These are phyloP conservation scores for Psittacara wagleri DNA, from an alignment of 2,113 vertebrate genomes.

Conservation along the genomic window DNA sequence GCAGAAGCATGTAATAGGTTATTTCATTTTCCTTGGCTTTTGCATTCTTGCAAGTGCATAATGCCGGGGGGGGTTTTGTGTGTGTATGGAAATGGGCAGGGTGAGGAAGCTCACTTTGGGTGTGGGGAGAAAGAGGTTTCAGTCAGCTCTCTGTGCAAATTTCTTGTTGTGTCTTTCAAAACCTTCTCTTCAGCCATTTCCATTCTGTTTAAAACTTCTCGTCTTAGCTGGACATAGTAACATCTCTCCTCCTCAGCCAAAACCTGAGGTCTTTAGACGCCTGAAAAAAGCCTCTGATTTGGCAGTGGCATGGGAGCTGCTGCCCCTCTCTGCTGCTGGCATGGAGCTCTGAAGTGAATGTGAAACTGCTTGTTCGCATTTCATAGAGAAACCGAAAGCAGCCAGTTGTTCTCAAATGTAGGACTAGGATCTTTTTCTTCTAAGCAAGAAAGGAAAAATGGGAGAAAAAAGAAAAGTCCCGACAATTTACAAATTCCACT, in stretches of 20 bases:
- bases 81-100: not conserved
- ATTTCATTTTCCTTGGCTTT: not conserved
- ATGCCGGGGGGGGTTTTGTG: not conserved
- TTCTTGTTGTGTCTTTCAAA: not conserved
- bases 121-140: not conserved
- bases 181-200: not conserved
- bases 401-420: not conserved
- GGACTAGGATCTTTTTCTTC: not conserved
- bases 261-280: not conserved
- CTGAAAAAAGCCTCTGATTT: not conserved
- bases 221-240: not conserved
- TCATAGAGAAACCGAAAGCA: not conserved
- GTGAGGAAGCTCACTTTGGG: not conserved
- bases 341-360: not conserved
- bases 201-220: not conserved
- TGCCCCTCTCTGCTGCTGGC: not conserved
- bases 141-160: not conserved
- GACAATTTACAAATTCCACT: not conserved
- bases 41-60: not conserved
- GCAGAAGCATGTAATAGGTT: not conserved
- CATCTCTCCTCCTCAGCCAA: not conserved
- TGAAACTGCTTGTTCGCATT: not conserved
- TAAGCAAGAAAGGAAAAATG: not conserved
- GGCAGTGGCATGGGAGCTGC: rapidly evolving
- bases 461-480: rapidly evolving